Base-by-base conservation (phyloP, 2,888 invertebrate genomes). In the Cyclophora punctaria region DNA sequence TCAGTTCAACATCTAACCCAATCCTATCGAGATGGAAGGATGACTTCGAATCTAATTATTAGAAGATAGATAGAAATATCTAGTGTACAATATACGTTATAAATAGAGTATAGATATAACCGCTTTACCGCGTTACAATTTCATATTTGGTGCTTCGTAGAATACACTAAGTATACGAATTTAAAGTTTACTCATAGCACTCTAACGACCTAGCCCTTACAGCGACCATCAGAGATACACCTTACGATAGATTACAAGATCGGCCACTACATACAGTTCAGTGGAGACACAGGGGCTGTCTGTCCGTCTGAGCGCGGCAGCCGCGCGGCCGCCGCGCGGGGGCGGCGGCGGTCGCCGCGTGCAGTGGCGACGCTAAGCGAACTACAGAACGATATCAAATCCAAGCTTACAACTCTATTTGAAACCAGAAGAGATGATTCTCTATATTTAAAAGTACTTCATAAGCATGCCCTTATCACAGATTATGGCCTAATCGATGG, bases 401-500 rank as follows among this genome's bases (percentile, higher is more conserved):
- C 78, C 78, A 83, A 85, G 78, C 83, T 78, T 82, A 54, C 68
- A 74, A 75, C 63, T 63, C 70, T 71, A 72, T 71, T 63, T 68
- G 70, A 69, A 61, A 71, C 57, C 69, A 64, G 70, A 78, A 75
- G 71, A 78, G 64, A 79, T 61, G 57, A 56, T 51, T 45, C 7
- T 44, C 55, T 61, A 61, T 53, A 50, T 59, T 61, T 76, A 75
- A 73, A 77, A 74, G 75, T 80, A 83, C 69, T 75, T 83, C 82
- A 81, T 81, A 85, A 83, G 80, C 78, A 79, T 83, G 79, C 71
- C 69, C 81, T 83, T 88, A 87, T 87, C 87, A 88, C 88, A 88
- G 85, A 80, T 80, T 81, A 84, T 80, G 78, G 81, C 72, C 73
- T 77, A 80, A 67, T 75, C 72, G 73, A 76, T 69, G 72, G 79